Evolutionary conservation across 2,888 invertebrate genomes (phyloP).

Genomic region (Lordiphosa fenestrarum): DNA sequence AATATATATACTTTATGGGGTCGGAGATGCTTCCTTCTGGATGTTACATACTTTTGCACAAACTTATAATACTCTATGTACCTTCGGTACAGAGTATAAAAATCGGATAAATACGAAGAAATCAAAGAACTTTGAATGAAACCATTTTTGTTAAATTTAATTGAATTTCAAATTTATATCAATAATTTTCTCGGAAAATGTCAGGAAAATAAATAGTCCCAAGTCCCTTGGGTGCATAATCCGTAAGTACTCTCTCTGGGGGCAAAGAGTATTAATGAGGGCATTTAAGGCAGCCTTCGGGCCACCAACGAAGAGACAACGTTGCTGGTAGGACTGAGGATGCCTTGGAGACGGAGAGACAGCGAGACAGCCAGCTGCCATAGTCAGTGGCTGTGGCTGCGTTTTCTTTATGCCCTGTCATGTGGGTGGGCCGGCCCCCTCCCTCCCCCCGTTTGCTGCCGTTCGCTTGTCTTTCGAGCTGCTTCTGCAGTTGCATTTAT

Average conservation of each 20-base stretch:
- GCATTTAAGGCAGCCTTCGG: conserved; percentile 35
- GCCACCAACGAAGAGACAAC: conserved; percentile 24
- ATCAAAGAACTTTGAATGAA: no score
- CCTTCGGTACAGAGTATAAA: no score
- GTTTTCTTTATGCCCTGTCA: conserved; percentile 24
- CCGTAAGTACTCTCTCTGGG: not conserved
- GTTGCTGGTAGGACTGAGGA: conserved; percentile 1
- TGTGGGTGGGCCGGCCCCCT: conserved; percentile 16
- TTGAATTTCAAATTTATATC: not conserved
- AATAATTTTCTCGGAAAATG: no score
- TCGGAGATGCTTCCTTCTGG: no score
- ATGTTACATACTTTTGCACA: no score
- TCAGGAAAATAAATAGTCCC: not conserved
- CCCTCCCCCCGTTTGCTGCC: not conserved
- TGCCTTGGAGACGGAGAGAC: conserved; percentile 21
- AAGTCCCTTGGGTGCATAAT: not conserved
- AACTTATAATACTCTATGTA: no score
- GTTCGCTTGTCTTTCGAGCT: conserved; percentile 11
- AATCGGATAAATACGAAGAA: no score
- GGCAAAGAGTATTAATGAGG: conserved; percentile 30
- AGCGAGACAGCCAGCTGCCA: conserved; percentile 13
- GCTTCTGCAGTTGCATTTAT: conserved; percentile 39
- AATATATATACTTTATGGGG: no score
- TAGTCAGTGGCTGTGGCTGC: conserved; percentile 15
- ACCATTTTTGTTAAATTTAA: no score